Base-by-base conservation (phyloP, 2,113 vertebrate species). In the Rousettus leschenaultii region DNA sequence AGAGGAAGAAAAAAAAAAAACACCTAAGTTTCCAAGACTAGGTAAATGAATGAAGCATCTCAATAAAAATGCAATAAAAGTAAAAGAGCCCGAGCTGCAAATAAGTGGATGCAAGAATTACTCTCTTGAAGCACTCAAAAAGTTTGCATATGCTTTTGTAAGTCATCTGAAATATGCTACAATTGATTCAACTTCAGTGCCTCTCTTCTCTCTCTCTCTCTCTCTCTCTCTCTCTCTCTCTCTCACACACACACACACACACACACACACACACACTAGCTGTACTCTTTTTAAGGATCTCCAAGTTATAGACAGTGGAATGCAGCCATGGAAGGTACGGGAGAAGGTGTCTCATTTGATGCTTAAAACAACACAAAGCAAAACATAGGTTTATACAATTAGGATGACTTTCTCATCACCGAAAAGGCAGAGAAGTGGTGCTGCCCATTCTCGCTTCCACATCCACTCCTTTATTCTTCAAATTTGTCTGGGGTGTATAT, bases 391-490 rank as follows among this genome's bases (percentile, higher is more conserved):
- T 21, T 33, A 48, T 21, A 48, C 75, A 68, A 61, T 40, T 33
- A 51, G 73, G 40, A 78, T 33, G 55, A 14, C 80, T 86, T 78
- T 86, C 85, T 90, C 57, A 45, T 78, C 30, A 90, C 40, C 24
- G 19, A 83, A 57, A 66, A 80, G 24, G 11, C 48, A 4, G 51
- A 79, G 48, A 89, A 13, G 30, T 78, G 5, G 48, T 18, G 51
- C 65, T 63, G 70, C 57, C 40, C 65, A 15, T 94, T 87, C 86
- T 63, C 80, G 18, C 13, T 74, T 93, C 51, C 86, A 84, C 77
- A 93, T 28, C 57, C 35, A 61, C 26, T 79, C 70, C 51, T 96
- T 75, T 91, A 78, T 45, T 93, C 86, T 85, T 80, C 59, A 63
- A 1, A 79, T 85, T 70, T 80, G 43, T 22, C 48, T 35, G 85